These are phyloP conservation scores for Simalia tracyae DNA, from an alignment of 2,797 vertebrate species.

Conservation along the genomic window DNA sequence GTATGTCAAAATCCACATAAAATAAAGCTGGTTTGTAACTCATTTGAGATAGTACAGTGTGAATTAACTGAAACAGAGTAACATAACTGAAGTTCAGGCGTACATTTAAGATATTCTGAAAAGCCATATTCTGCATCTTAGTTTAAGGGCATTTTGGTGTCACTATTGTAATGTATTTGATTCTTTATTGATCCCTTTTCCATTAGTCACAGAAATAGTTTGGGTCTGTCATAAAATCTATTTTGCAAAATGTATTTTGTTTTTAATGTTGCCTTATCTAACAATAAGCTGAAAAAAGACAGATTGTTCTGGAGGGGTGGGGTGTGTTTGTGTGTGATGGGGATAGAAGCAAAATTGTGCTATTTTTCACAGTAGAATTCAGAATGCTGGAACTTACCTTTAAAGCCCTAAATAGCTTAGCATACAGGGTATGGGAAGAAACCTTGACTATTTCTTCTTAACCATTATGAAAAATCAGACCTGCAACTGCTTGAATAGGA, in stretches of 20 bases:
- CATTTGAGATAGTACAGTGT: background rate
- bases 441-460: background rate
- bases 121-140: background rate
- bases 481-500: background rate
- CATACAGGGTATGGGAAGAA: too few relatives aligned
- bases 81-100: constrained; percentile 25
- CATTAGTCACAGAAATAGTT: constrained; percentile 12
- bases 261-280: background rate
- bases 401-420: too few relatives aligned
- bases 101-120: background rate
- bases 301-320: too few relatives aligned
- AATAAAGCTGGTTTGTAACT: background rate
- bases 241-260: background rate
- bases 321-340: too few relatives aligned
- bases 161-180: constrained; percentile 14
- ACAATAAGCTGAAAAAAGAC: background rate
- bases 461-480: background rate
- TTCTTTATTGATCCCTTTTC: background rate
- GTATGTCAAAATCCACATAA: constrained; percentile 4
- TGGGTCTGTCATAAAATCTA: constrained; percentile 2
- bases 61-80: constrained; percentile 12
- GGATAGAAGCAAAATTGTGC: too few relatives aligned
- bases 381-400: too few relatives aligned
- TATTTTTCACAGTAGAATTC: too few relatives aligned
- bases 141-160: constrained; percentile 23